Conservation (phyloP, 2,797 vertebrate species). For the Phylloscopus collybita region DNA sequence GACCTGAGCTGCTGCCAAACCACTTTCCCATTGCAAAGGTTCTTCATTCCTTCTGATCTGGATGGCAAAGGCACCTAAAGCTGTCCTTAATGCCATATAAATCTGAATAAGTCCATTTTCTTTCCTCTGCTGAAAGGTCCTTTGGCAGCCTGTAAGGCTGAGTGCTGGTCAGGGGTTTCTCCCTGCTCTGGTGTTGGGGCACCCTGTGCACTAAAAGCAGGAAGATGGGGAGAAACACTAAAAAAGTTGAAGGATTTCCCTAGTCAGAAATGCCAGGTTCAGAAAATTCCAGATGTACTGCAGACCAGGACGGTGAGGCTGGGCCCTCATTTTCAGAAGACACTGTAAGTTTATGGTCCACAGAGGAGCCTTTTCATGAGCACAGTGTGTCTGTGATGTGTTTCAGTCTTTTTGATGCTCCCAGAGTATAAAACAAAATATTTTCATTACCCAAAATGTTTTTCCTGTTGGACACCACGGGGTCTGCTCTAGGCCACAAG, state of each 20-base stretch:
- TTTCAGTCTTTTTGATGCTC: neutral
- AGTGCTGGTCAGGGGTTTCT: accelerated
- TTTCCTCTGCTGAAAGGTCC: neutral
- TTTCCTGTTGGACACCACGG: neutral
- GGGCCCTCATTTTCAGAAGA: neutral
- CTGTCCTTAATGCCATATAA: neutral
- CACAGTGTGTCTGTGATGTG: accelerated
- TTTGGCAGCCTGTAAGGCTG: neutral
- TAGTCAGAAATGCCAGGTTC: neutral
- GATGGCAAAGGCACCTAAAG: neutral
- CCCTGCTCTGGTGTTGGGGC: neutral
- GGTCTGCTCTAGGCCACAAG: neutral
- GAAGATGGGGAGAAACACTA: neutral
- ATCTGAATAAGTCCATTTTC: neutral
- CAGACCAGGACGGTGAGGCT: neutral
- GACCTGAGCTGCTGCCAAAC: neutral
- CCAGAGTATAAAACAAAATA: neutral
- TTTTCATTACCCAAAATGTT: neutral
- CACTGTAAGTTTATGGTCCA: neutral
- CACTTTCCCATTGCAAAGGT: neutral
- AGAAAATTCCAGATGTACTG: neutral
- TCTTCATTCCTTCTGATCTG: neutral
- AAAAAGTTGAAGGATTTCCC: neutral
- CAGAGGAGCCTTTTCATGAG: neutral
- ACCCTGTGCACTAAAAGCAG: neutral